phyloP scores from a whole-genome alignment of 2,113 vertebrate genomes.

The Alaudala cheleensis region DNA sequence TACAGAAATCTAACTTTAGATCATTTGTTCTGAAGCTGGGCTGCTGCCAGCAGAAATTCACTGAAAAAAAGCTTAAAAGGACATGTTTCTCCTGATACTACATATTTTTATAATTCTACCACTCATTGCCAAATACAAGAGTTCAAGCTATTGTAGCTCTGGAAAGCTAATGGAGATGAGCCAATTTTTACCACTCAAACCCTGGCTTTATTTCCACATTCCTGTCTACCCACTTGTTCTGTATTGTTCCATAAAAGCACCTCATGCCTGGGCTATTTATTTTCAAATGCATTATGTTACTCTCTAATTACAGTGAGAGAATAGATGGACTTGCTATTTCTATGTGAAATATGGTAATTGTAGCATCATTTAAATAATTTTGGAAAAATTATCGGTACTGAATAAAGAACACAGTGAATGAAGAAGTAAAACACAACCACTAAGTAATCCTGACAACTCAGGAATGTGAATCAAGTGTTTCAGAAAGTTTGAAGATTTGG shows the following conservation, averaged over 20 bases:
- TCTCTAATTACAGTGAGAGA: slow-evolving; percentile 36
- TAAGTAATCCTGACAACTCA: neutral
- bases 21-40: neutral
- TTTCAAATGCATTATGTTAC: slow-evolving; percentile 32
- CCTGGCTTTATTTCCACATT: slow-evolving; percentile 20
- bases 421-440: neutral
- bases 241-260: slow-evolving; percentile 42
- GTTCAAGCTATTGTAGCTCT: slow-evolving; percentile 24
- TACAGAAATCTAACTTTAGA: slow-evolving; percentile 20
- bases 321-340: slow-evolving; percentile 4
- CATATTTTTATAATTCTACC: slow-evolving; percentile 1
- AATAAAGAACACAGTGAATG: slow-evolving; percentile 13
- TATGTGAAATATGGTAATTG: slow-evolving; percentile 10
- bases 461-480: neutral
- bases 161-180: neutral
- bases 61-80: slow-evolving; percentile 26
- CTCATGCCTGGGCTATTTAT: slow-evolving; percentile 44
- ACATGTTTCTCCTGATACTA: slow-evolving; percentile 6
- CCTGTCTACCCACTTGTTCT: slow-evolving; percentile 44
- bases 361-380: slow-evolving; percentile 3
- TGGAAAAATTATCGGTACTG: neutral
- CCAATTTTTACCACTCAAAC: slow-evolving; percentile 3
- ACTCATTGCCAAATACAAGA: neutral
- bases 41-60: slow-evolving; percentile 11
- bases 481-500: neutral